Base-by-base conservation (phyloP, 2,113 vertebrate species). In the Sturnus vulgaris region DNA sequence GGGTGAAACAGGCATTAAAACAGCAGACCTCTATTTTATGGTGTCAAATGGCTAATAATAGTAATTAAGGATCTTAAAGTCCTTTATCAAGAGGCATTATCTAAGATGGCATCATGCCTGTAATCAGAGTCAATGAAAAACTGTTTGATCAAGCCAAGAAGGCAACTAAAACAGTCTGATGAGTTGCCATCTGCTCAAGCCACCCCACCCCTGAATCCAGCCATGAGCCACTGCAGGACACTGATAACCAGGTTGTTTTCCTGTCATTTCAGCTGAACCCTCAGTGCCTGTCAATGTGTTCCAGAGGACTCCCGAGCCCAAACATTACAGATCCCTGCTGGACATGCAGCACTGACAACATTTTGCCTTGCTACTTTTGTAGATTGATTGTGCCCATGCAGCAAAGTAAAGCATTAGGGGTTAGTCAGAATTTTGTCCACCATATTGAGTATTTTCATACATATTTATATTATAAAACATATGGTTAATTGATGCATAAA, bases 131-230 rank as follows among this genome's bases (percentile, higher is more conserved):
- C 60, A 56, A 37, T 6, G 77, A 91, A 75, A 80, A 84, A 31
- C 65, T 71, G 44, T 53, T 81, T 59, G 40, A 52, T 40, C 27
- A 55, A 92, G 88, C 59, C 90, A 86, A 69, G 61, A 61, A 68
- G 52, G 40, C 84, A 83, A 82, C n/a, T 70, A 8, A 59, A 35
- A 30, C 25, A 39, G 35, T 81, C 64, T 8, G 2, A 40, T 2
- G 1, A 30, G 56, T 83, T 68, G 35, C 96, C 91, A 91, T 93
- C 94, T 95, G 95, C 89, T 86, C 49, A 8, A 52, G 76, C 61
- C 69, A 86, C 89, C 89, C 81, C 77, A 13, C 10, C 59, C 66
- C 76, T 23, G 22, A 4, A 13, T 9, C 18, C 64, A 75, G 88
- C 72, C 22, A 22, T 9, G 35, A 75, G 49, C 82, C 90, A 47